Evolutionary conservation across 2,888 invertebrate genomes (phyloP).

Genomic region (Aspidapion aeneum): DNA sequence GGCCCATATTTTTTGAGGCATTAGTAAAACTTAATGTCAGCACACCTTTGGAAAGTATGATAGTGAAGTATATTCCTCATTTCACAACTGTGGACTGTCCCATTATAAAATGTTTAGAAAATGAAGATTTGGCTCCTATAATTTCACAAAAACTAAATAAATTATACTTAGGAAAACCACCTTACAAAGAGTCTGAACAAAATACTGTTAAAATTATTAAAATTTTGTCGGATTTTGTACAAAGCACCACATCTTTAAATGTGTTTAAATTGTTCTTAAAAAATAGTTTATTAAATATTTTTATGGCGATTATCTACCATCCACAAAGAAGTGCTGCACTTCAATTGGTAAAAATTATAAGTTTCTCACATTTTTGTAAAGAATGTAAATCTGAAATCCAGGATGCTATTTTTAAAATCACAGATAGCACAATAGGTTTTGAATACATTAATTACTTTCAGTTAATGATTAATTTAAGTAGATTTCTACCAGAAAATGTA

Average conservation of each 20-base stretch:
- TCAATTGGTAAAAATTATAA: slow-evolving; percentile 36
- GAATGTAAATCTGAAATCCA: slow-evolving; percentile 36
- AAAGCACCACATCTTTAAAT: slow-evolving; percentile 30
- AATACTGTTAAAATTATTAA: slow-evolving; percentile 40
- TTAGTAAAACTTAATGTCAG: slow-evolving; percentile 50
- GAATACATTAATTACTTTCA: slow-evolving; percentile 46
- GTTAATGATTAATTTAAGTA: slow-evolving; percentile 40
- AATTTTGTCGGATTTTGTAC: slow-evolving; percentile 36
- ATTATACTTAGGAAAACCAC: slow-evolving; percentile 37
- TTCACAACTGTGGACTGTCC: slow-evolving; percentile 39
- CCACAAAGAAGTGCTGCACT: slow-evolving; percentile 37
- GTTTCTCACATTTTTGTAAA: slow-evolving; percentile 31
- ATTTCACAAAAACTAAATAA: slow-evolving; percentile 40
- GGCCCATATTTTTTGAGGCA: slow-evolving; percentile 53
- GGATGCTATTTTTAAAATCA: slow-evolving; percentile 37
- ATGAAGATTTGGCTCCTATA: slow-evolving; percentile 32
- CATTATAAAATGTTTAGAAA: slow-evolving; percentile 36
- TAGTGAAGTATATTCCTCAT: slow-evolving; percentile 44
- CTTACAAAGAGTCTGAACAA: slow-evolving; percentile 38
- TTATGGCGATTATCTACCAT: slow-evolving; percentile 36
- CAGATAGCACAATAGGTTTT: slow-evolving; percentile 48
- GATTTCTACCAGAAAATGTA: slow-evolving; percentile 42
- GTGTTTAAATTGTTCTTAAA: slow-evolving; percentile 20
- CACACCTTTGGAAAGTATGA: slow-evolving; percentile 46
- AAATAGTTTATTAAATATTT: not conserved